Percentiles rank a stretch among this genome's conserved stretches.
phyloP scores from a whole-genome alignment of 2,113 vertebrate species.

The Eleginops maclovinus region DNA sequence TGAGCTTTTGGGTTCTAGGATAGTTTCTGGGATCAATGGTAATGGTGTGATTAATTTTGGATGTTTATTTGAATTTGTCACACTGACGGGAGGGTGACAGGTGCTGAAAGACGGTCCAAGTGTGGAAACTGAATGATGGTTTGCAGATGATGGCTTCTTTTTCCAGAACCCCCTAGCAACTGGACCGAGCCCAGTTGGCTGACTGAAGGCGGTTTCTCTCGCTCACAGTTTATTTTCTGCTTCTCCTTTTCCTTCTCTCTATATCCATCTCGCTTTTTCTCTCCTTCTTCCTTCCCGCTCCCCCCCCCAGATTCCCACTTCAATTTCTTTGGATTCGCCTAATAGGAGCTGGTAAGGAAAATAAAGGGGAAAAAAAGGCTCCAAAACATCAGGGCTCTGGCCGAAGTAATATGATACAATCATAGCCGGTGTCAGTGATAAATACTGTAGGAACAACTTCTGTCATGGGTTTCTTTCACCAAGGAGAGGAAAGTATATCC shows the following conservation, averaged over 20 bases:
- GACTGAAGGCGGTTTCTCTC: conserved; percentile 43
- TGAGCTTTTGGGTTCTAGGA: conserved; percentile 21
- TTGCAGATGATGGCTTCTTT: conserved; percentile 73
- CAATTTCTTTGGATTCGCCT: conserved; percentile 41
- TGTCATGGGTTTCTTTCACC: conserved; percentile 47
- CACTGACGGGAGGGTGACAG: conserved; percentile 71
- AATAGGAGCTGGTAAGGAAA: conserved; percentile 63
- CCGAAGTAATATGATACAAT: conserved; percentile 58
- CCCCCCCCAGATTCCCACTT: conserved; percentile 21
- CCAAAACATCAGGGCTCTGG: conserved; percentile 53
- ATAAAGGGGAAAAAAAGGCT: conserved; percentile 35
- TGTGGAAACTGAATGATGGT: conserved; percentile 67
- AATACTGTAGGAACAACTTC: conserved; percentile 47
- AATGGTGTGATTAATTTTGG: conserved; percentile 65
- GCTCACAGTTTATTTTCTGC: conserved; percentile 26
- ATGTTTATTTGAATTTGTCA: conserved; percentile 76
- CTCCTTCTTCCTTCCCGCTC: background rate
- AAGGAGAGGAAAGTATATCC: conserved; percentile 34
- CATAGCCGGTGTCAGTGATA: conserved; percentile 49
- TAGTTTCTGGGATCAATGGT: conserved; percentile 47
- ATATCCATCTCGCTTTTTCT: conserved; percentile 19
- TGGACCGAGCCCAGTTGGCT: conserved; percentile 69
- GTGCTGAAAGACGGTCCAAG: conserved; percentile 67
- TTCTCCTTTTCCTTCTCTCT: conserved; percentile 24
- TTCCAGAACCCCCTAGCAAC: conserved; percentile 65